Conservation (phyloP, 2,888 invertebrate species). For the Cantharis flavilabris region DNA sequence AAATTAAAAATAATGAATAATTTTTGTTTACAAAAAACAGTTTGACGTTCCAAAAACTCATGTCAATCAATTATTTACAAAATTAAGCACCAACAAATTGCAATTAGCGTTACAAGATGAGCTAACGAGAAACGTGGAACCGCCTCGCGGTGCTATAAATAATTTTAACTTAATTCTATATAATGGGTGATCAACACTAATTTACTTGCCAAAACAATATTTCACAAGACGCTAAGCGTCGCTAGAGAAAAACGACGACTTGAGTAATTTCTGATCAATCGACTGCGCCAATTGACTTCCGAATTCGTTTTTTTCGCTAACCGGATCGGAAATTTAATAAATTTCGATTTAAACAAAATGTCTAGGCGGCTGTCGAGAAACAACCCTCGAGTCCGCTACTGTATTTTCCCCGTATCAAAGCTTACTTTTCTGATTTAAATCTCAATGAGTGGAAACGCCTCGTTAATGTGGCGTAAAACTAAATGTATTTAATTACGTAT, state of each 20-base stretch:
- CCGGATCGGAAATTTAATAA: neutral
- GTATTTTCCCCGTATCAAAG: neutral
- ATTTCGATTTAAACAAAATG: neutral
- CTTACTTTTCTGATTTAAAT: neutral
- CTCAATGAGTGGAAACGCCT: neutral
- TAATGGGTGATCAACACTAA: slow-evolving; percentile 1
- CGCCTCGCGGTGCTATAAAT: neutral
- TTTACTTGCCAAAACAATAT: slow-evolving; percentile 3
- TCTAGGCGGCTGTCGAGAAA: neutral
- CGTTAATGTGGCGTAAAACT: slow-evolving; percentile 2
- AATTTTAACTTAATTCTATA: slow-evolving; percentile 1
- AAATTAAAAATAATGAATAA: neutral
- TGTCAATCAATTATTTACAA: slow-evolving; percentile 11
- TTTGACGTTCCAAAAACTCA: neutral
- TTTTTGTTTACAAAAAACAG: neutral
- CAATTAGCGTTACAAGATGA: slow-evolving; percentile 23
- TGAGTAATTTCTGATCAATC: neutral
- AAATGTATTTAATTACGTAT: slow-evolving; percentile 3
- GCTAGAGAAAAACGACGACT: neutral
- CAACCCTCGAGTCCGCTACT: neutral
- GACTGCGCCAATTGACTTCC: neutral
- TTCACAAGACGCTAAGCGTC: neutral
- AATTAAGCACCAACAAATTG: slow-evolving; percentile 22
- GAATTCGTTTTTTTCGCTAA: neutral
- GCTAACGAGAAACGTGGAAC: slow-evolving; percentile 15